Base-by-base conservation (phyloP, 2,888 invertebrate genomes). In the Achlya flavicornis region DNA sequence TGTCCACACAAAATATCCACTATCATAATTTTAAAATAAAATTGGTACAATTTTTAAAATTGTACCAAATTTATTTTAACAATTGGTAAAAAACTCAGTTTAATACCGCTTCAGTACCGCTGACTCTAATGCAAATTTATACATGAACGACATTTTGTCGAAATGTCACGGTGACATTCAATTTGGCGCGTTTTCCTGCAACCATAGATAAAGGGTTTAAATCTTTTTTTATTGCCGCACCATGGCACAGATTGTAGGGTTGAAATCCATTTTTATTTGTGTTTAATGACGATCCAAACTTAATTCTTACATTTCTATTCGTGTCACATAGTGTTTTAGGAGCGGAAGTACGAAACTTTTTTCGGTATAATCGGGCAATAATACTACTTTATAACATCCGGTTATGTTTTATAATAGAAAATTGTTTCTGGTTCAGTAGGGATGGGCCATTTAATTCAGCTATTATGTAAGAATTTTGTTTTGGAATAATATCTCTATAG, bases 281-380 rank as follows among this genome's bases (percentile, higher is more conserved):
- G 60, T 60, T 60, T 60, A 60, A 60, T 60, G 60, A 60, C 60
- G 12, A 41, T 26, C 60, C 60, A 78, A 75, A 77, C 74, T 77
- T 91, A 91, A 92, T 91, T 78, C 90, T 72, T 66, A 72, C 72
- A 90, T 91, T 89, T 81, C 80, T 78, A 91, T 91, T 90, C 91
- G 71, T 79, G 88, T 89, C 91, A 90, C 87, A 87, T 73, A 77
- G 74, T 81, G 78, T 84, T 85, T 82, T 79, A 79, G 77, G 74
- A 81, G 80, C 89, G 90, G 90, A 91, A 89, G 86, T 83, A 68
- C 65, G 71, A 58, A 71, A 66, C 74, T 86, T 88, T 84, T 86
- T 87, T 85, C 77, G 70, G 77, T 78, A 77, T 85, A 87, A 86
- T 85, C 81, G 77, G 76, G 68, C 77, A 74, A 76, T 87, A 85